Percentiles rank a stretch among this genome's conserved stretches.
These are phyloP conservation scores for Riparia riparia DNA, from an alignment of 2,113 vertebrate species.

Conservation along the genomic window DNA sequence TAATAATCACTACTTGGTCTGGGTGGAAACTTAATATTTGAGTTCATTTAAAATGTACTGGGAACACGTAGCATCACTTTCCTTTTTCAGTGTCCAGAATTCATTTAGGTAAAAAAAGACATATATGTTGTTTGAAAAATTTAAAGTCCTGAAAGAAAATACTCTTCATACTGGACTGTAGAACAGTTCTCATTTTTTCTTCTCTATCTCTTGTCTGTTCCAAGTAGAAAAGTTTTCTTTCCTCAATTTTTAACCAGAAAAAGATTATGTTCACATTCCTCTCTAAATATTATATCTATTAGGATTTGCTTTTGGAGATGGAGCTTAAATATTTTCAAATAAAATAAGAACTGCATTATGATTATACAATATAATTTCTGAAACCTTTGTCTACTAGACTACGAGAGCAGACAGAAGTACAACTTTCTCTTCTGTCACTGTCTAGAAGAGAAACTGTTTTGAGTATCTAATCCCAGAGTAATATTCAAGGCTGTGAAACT, in stretches of 20 bases:
- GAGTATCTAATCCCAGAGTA: background rate
- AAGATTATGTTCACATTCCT: background rate
- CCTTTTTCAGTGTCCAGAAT: background rate
- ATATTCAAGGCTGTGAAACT: background rate
- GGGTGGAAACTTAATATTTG: background rate
- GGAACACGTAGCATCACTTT: background rate
- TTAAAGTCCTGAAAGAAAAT: background rate
- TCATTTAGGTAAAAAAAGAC: background rate
- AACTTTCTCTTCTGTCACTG: background rate
- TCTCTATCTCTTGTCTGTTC: background rate
- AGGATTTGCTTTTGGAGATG: background rate
- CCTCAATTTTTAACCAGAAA: background rate
- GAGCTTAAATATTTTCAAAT: background rate
- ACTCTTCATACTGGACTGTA: background rate
- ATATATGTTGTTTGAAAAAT: background rate
- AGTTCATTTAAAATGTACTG: background rate
- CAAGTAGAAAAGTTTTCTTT: background rate
- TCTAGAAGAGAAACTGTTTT: background rate
- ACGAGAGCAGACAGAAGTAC: background rate
- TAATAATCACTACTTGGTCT: background rate
- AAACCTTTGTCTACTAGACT: background rate
- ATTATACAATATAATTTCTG: background rate
- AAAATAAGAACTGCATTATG: background rate
- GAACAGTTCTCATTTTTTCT: background rate
- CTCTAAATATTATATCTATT: background rate